Evolutionary conservation across 2,888 invertebrate species (phyloP), one percentile per base, ranked within the genome.

Genomic region (Stictocephala bisonia): DNA sequence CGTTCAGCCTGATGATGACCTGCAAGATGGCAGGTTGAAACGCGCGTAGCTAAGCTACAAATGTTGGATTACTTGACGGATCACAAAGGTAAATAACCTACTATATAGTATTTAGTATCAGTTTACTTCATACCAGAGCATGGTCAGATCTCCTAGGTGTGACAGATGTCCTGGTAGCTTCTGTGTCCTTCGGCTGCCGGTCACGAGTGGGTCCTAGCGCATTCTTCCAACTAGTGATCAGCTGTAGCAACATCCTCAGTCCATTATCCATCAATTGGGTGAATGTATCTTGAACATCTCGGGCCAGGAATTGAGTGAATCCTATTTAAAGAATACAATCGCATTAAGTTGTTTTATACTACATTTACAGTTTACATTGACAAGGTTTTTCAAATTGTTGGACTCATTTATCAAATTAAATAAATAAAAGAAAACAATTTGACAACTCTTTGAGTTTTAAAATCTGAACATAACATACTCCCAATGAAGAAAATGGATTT

Each of bases 261-360:
- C 97, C 95, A 81, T 95, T 95, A 84, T 99, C 99, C 64, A 99
- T 88, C 60, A 99, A 87, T 81, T 93, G 92, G 0, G 95, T 93
- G 67, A 93, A 93, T 0, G 94, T 94, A 83, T 97, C 97, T 83
- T 90, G 90, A 40, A 99, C 94, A 84, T 98, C 98, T 81, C 95
- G 91, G 48, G 95, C 93, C 44, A 98, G 88, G 85, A 99, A 99
- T 84, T 96, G 96, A 0, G 97, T 95, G 84, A 97, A 96, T 3
- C 97, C 95, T 86, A 79, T n/a, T n/a, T n/a, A n/a, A n/a, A n/a
- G n/a, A n/a, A n/a, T n/a, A n/a, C n/a, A n/a, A n/a, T n/a, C n/a
- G n/a, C n/a, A n/a, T n/a, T n/a, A n/a, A n/a, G 40, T 35, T 35
- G 9, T 35, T 35, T 9, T 35, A 35, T 35, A 11, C 9, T 35